Conservation (phyloP, 2,888 invertebrate genomes). For the Lottia scabra region DNA sequence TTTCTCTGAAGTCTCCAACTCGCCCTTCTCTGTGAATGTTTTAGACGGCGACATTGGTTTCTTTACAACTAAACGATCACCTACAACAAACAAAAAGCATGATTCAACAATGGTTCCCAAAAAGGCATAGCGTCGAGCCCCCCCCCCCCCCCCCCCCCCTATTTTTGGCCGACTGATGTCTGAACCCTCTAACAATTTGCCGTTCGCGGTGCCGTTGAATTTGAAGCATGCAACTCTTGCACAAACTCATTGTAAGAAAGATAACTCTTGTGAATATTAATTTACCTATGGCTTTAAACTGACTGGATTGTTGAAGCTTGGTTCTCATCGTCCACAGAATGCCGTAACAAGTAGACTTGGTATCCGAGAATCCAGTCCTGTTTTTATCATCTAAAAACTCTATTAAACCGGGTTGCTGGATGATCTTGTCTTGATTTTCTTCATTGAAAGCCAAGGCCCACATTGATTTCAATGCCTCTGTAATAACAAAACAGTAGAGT, state of each 20-base stretch:
- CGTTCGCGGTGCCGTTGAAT: too few relatives aligned
- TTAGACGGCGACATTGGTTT: not conserved
- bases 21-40: not conserved
- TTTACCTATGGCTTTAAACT: slow-evolving; percentile 36
- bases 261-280: not conserved
- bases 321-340: slow-evolving; percentile 46
- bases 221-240: too few relatives aligned
- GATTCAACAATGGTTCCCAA: too few relatives aligned
- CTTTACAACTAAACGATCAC: not conserved
- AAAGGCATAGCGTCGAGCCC: too few relatives aligned
- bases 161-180: too few relatives aligned
- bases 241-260: too few relatives aligned
- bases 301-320: slow-evolving; percentile 24
- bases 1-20: slow-evolving; percentile 6
- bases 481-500: too few relatives aligned
- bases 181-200: too few relatives aligned
- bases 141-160: too few relatives aligned
- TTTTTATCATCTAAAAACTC: slow-evolving; percentile 24
- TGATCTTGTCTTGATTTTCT: slow-evolving; percentile 38
- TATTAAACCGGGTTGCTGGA: slow-evolving; percentile 34
- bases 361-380: slow-evolving; percentile 17
- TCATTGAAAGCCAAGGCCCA: slow-evolving; percentile 50
- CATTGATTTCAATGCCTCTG: slow-evolving; percentile 39
- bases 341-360: slow-evolving; percentile 35
- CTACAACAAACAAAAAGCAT: not conserved